Evolutionary conservation across 2,113 vertebrate species (phyloP).

Genomic region (Machaerirhynchus nigripectus): DNA sequence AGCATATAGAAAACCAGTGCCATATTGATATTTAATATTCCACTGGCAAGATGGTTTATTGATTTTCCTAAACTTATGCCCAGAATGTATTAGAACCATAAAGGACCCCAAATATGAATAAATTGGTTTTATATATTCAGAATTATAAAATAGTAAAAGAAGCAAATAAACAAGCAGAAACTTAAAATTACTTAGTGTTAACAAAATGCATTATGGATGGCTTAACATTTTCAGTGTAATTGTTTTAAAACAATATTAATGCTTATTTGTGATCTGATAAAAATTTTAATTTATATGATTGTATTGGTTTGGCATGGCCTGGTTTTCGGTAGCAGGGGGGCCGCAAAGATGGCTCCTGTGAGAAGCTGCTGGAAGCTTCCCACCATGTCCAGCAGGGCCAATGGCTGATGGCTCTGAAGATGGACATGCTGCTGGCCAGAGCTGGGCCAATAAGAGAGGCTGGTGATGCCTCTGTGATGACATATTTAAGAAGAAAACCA

Average conservation of each 20-base stretch:
- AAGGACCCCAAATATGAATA: background rate
- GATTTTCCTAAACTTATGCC: background rate
- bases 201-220: background rate
- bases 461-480: too few relatives aligned
- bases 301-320: too few relatives aligned
- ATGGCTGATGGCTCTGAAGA: too few relatives aligned
- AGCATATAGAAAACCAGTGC: background rate
- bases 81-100: background rate
- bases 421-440: too few relatives aligned
- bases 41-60: background rate
- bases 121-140: background rate
- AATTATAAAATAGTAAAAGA: background rate
- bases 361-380: too few relatives aligned
- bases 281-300: background rate
- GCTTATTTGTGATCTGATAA: background rate
- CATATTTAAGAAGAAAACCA: too few relatives aligned
- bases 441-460: too few relatives aligned
- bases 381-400: too few relatives aligned
- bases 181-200: background rate
- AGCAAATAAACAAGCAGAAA: background rate
- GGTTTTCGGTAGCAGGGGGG: too few relatives aligned
- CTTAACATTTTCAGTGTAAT: background rate
- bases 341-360: too few relatives aligned
- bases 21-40: background rate
- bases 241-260: background rate